Percentiles rank a stretch among this genome's conserved stretches.
These are phyloP conservation scores for Nomada lathburiana DNA, from an alignment of 2,888 invertebrate species.

Conservation along the genomic window DNA sequence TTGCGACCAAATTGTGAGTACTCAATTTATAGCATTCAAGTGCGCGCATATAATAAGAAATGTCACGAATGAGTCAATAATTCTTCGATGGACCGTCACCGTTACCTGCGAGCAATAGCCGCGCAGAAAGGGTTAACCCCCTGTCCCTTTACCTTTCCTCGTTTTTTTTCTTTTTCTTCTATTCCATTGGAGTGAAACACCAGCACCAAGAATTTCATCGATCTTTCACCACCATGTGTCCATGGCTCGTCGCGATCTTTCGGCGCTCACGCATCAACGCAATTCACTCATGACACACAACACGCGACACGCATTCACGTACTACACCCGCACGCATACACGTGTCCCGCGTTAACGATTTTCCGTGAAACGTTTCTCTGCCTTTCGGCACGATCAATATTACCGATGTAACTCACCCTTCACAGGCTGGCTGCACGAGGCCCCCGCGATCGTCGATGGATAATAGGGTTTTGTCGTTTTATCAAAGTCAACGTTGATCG, in stretches of 20 bases:
- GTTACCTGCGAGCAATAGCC: too few species aligned
- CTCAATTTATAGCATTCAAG: too few species aligned
- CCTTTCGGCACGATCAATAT: constrained; percentile 45
- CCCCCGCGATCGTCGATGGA: constrained; percentile 1
- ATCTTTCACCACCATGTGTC: constrained; percentile 18
- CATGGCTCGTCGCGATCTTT: constrained; percentile 36
- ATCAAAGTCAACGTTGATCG: neutral
- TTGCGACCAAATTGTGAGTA: too few species aligned
- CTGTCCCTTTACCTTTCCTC: neutral
- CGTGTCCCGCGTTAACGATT: constrained; percentile 59
- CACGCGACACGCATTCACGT: constrained; percentile 15
- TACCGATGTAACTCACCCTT: constrained; percentile 37
- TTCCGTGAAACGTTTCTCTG: constrained; percentile 45
- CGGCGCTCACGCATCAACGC: constrained; percentile 33
- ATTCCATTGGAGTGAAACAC: constrained; percentile 48
- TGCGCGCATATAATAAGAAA: too few species aligned
- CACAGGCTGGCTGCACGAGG: neutral
- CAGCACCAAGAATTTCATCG: constrained; percentile 38
- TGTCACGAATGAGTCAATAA: too few species aligned
- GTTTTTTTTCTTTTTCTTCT: neutral
- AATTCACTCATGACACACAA: constrained; percentile 7
- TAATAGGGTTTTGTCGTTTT: neutral
- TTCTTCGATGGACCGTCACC: too few species aligned
- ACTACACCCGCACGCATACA: constrained; percentile 40
- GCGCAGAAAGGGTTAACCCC: too few species aligned